phyloP scores from a whole-genome alignment of 2,888 invertebrate genomes.

The Junonia oenone region DNA sequence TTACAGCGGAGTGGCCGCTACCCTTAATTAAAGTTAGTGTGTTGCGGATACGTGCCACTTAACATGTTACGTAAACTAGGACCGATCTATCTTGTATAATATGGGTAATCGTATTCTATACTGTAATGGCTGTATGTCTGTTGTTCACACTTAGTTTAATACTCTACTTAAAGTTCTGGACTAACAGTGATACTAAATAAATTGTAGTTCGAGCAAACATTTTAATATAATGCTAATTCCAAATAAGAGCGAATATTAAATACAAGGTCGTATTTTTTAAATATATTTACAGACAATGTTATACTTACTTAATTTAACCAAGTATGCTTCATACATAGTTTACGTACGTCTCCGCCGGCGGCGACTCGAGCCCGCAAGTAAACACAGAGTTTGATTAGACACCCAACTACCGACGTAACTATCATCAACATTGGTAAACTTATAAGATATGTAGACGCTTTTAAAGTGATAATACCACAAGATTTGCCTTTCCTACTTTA shows the following conservation, averaged over 20 bases:
- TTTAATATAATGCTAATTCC: too few relatives aligned
- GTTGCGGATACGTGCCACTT: slow-evolving; percentile 2
- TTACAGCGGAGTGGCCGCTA: neutral
- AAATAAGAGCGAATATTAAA: too few relatives aligned
- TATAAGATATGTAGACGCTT: neutral
- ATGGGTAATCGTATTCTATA: neutral
- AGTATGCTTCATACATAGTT: neutral
- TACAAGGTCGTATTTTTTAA: neutral
- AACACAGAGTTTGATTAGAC: slow-evolving; percentile 6
- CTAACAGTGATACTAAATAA: too few relatives aligned
- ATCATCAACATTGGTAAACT: neutral
- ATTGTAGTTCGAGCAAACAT: too few relatives aligned
- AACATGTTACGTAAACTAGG: neutral
- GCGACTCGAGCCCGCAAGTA: slow-evolving; percentile 4
- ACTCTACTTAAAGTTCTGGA: neutral
- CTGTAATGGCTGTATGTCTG: neutral
- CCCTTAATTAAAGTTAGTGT: slow-evolving; percentile 10
- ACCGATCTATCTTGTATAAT: neutral
- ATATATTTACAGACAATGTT: neutral
- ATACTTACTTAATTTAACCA: neutral
- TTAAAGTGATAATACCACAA: neutral
- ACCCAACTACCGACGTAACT: neutral
- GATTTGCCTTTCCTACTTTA: neutral
- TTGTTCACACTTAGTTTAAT: neutral
- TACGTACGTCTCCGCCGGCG: neutral